Evolutionary conservation across 2,888 invertebrate species (phyloP).

Genomic region (Neoascia interrupta): DNA sequence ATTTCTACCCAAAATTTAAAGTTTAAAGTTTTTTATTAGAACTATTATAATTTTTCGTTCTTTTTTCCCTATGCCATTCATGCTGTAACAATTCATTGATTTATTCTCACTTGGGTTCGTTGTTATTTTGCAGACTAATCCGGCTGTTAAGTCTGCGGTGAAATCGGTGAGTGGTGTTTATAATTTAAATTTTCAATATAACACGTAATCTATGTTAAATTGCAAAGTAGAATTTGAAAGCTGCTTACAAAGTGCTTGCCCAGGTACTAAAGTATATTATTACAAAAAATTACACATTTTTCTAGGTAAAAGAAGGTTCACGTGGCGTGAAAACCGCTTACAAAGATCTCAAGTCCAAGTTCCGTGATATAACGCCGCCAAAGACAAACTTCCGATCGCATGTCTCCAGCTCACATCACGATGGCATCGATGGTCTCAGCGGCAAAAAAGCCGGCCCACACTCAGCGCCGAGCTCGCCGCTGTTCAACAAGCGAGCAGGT

Average conservation of each 20-base stretch:
- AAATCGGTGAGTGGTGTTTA: slow-evolving; percentile 89
- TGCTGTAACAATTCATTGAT: slow-evolving; percentile 62
- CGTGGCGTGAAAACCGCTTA: slow-evolving; percentile 89
- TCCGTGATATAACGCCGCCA: slow-evolving; percentile 79
- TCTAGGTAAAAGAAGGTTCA: slow-evolving; percentile 86
- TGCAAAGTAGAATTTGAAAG: slow-evolving; percentile 15
- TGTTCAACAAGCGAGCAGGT: slow-evolving; percentile 80
- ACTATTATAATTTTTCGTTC: slow-evolving; percentile 26
- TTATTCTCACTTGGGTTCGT: slow-evolving; percentile 65
- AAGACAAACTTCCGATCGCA: slow-evolving; percentile 76
- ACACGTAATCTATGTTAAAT: slow-evolving; percentile 34
- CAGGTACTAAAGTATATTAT: not conserved
- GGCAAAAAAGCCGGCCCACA: slow-evolving; percentile 73
- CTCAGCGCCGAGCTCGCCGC: slow-evolving; percentile 86
- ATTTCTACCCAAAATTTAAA: slow-evolving; percentile 20
- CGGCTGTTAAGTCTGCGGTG: slow-evolving; percentile 95
- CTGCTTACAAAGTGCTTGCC: not conserved
- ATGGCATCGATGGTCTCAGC: slow-evolving; percentile 76
- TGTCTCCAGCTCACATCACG: slow-evolving; percentile 76
- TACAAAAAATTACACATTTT: slow-evolving; percentile 74
- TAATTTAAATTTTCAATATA: slow-evolving; percentile 28
- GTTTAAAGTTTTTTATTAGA: not conserved
- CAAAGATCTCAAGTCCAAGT: slow-evolving; percentile 86
- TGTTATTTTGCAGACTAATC: slow-evolving; percentile 89
- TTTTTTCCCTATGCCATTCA: slow-evolving; percentile 44